Conservation (phyloP, 2,888 invertebrate genomes). For the Apamea monoglypha region DNA sequence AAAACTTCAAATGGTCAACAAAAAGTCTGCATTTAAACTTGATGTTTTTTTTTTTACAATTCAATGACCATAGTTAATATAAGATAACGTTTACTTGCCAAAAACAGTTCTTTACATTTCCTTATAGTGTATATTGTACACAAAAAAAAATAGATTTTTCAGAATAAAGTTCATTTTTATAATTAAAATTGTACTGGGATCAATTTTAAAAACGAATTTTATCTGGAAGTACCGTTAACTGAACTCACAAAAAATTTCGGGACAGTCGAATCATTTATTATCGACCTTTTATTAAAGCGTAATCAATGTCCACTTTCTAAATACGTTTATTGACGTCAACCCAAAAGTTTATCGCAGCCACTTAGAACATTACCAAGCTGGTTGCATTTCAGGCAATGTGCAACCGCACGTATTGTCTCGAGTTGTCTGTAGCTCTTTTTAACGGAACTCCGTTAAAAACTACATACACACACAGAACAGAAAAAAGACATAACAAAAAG, state of each 20-base stretch:
- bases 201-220: neutral
- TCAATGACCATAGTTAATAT: neutral
- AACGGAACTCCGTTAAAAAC: no score
- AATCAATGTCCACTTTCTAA: neutral
- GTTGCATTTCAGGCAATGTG: slow-evolving; percentile 20
- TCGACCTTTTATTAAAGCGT: neutral
- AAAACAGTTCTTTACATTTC: no score
- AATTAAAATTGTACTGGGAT: neutral
- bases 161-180: neutral
- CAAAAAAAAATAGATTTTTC: neutral
- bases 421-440: neutral
- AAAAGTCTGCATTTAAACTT: neutral
- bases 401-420: slow-evolving; percentile 20
- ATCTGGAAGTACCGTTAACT: neutral
- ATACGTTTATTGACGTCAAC: neutral
- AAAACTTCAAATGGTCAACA: neutral
- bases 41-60: no score
- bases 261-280: neutral
- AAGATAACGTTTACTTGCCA: no score
- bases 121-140: no score
- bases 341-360: neutral
- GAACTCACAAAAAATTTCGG: no score
- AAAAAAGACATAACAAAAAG: neutral
- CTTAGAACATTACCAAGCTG: neutral
- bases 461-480: no score